Percentiles rank a stretch among this genome's conserved stretches.
These are phyloP conservation scores for Incurvaria masculella DNA, from an alignment of 2,888 invertebrate genomes.

Conservation along the genomic window DNA sequence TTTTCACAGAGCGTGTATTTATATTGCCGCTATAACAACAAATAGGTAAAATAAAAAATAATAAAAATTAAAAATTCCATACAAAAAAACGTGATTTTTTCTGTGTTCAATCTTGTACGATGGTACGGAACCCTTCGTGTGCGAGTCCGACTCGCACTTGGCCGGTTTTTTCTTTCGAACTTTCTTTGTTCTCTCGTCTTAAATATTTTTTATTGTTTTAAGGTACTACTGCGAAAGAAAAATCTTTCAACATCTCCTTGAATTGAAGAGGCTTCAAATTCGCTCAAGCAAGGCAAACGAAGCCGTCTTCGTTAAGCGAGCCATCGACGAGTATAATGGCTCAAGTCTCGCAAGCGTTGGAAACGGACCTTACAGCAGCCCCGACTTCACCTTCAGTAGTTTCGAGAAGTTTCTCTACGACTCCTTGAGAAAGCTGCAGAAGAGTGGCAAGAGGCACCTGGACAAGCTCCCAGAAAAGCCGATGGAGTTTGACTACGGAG, in stretches of 20 bases:
- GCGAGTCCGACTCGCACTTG: too few relatives aligned
- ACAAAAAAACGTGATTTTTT: too few relatives aligned
- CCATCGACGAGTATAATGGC: slow-evolving; percentile 80
- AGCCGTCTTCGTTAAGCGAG: slow-evolving; percentile 80
- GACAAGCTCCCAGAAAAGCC: slow-evolving; percentile 58
- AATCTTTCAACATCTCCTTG: slow-evolving; percentile 90
- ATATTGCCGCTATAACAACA: too few relatives aligned
- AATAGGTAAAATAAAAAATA: too few relatives aligned
- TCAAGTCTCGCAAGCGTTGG: slow-evolving; percentile 67
- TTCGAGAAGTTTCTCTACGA: slow-evolving; percentile 90
- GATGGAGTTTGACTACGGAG: slow-evolving; percentile 50
- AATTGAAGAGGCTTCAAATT: slow-evolving; percentile 88
- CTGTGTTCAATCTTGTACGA: too few relatives aligned
- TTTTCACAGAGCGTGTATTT: too few relatives aligned
- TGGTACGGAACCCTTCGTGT: too few relatives aligned
- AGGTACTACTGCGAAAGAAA: slow-evolving; percentile 89
- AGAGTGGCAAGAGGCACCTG: slow-evolving; percentile 61
- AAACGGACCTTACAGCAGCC: slow-evolving; percentile 60
- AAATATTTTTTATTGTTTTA: too few relatives aligned
- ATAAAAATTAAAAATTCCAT: too few relatives aligned
- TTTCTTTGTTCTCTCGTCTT: too few relatives aligned
- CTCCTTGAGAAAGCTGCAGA: slow-evolving; percentile 74
- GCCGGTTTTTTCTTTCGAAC: too few relatives aligned
- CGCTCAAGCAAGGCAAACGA: slow-evolving; percentile 87
- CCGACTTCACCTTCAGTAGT: slow-evolving; percentile 67